phyloP scores from a whole-genome alignment of 1,140 invertebrate species.

The Papilio dardanus region DNA sequence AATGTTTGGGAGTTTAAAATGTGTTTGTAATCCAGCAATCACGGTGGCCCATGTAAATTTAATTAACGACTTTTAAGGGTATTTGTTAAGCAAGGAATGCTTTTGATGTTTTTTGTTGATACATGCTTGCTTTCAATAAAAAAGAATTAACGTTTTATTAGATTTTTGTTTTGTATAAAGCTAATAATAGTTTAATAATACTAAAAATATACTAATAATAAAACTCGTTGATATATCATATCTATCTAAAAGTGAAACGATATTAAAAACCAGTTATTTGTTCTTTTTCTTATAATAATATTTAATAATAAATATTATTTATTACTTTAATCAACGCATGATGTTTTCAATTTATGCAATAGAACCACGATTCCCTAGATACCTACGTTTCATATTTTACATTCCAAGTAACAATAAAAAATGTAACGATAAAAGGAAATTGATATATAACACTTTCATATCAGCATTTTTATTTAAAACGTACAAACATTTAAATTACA shows the following conservation, averaged over 20 bases:
- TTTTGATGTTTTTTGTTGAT: background rate
- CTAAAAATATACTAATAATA: too few relatives aligned
- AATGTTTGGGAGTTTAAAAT: background rate
- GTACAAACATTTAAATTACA: background rate
- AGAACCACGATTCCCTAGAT: too few relatives aligned
- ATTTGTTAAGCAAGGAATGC: background rate
- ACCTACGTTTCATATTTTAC: background rate
- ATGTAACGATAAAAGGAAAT: background rate
- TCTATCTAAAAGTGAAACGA: too few relatives aligned
- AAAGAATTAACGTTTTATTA: too few relatives aligned
- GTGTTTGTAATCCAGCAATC: background rate
- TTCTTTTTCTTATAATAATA: too few relatives aligned
- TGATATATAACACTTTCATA: background rate
- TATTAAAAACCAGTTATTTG: too few relatives aligned
- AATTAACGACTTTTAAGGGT: conserved; percentile 3
- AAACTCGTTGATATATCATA: too few relatives aligned
- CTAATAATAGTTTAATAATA: too few relatives aligned
- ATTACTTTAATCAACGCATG: too few relatives aligned
- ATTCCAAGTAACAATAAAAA: background rate
- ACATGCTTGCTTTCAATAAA: background rate
- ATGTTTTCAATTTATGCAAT: too few relatives aligned
- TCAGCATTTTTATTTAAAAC: background rate
- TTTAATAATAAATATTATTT: too few relatives aligned
- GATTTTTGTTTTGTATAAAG: too few relatives aligned
- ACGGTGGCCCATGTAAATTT: conserved; percentile 1